Percentiles rank a stretch among this genome's conserved stretches.
phyloP scores from a whole-genome alignment of 1,140 invertebrate genomes.

The Zaprionus vittiger region DNA sequence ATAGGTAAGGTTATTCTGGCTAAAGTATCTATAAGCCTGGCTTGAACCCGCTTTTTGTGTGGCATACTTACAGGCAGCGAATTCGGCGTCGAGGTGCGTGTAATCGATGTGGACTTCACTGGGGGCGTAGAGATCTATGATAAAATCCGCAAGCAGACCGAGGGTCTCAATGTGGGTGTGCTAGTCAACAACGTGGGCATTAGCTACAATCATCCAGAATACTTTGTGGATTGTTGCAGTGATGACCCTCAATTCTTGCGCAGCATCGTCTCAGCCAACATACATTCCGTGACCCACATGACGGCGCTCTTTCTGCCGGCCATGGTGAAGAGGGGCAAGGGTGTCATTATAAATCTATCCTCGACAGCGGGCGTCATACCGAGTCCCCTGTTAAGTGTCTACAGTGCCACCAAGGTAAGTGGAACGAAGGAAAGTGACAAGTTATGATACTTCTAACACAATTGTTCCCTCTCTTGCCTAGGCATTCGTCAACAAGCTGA shows the following conservation, averaged over 20 bases:
- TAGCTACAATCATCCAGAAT: conserved; percentile 94
- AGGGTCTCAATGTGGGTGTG: conserved; percentile 94
- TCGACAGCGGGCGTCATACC: conserved; percentile 93
- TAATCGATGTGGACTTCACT: conserved; percentile 94
- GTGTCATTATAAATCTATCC: conserved; percentile 96
- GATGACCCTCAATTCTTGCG: conserved; percentile 85
- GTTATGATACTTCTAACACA: not conserved
- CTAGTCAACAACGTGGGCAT: conserved; percentile 98
- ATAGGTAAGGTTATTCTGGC: conserved; percentile 85
- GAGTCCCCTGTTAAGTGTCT: conserved; percentile 93
- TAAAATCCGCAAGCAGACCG: conserved; percentile 90
- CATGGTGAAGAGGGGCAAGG: conserved; percentile 94
- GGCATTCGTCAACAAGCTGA: conserved; percentile 95
- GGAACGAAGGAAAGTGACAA: not conserved
- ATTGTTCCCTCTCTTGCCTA: conserved; percentile 46
- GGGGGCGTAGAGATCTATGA: conserved; percentile 89
- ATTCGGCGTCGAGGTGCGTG: conserved; percentile 91
- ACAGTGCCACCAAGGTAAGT: conserved; percentile 94
- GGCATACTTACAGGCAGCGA: conserved; percentile 86
- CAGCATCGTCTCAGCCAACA: conserved; percentile 90
- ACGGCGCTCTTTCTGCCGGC: conserved; percentile 92
- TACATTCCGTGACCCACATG: conserved; percentile 92
- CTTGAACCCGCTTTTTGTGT: conserved; percentile 1
- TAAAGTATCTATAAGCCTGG: not conserved
- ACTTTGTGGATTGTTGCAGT: conserved; percentile 90